phyloP scores from a whole-genome alignment of 2,113 vertebrate genomes.

The Spea multiplicata region DNA sequence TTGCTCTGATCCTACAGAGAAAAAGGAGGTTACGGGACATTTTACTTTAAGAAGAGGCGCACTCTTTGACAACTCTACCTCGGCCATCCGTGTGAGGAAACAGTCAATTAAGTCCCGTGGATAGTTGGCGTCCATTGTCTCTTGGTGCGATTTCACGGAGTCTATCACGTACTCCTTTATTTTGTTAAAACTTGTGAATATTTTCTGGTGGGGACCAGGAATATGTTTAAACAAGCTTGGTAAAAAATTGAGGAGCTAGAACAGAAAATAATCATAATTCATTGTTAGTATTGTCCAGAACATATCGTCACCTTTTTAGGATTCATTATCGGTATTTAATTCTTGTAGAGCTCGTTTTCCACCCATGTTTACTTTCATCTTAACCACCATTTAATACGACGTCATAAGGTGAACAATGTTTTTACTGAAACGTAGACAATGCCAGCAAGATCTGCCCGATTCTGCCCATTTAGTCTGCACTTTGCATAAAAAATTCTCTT shows the following conservation, averaged over 20 bases:
- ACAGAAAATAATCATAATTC: neutral
- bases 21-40: no score
- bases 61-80: slow-evolving; percentile 58
- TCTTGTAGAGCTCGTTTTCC: no score
- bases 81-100: slow-evolving; percentile 69
- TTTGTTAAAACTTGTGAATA: slow-evolving; percentile 52
- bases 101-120: slow-evolving; percentile 75
- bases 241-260: slow-evolving; percentile 74
- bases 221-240: slow-evolving; percentile 61
- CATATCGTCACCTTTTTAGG: no score
- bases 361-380: no score
- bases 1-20: neutral
- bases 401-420: no score
- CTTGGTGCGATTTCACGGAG: slow-evolving; percentile 66
- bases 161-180: slow-evolving; percentile 60
- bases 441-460: no score
- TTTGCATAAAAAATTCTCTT: no score
- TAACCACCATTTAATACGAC: no score
- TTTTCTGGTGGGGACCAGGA: slow-evolving; percentile 64
- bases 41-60: neutral
- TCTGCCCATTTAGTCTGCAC: no score
- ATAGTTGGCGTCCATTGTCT: slow-evolving; percentile 60
- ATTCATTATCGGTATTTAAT: no score
- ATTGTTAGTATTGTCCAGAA: no score
- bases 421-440: no score